phyloP scores from a whole-genome alignment of 1,140 invertebrate species.

The Heliconius eleuchia region DNA sequence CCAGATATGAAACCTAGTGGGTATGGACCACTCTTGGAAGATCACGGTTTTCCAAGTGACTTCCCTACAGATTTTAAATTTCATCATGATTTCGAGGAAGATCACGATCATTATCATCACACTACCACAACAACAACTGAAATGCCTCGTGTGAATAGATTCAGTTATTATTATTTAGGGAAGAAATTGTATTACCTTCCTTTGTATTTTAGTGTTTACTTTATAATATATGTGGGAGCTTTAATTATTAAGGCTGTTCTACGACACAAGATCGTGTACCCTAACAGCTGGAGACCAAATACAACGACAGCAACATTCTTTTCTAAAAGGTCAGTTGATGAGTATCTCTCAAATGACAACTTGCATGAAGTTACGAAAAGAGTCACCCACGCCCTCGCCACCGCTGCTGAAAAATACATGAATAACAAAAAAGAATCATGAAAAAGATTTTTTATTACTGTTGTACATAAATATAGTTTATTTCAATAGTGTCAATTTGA shows the following conservation, averaged over 20 bases:
- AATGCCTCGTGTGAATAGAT: constrained; percentile 86
- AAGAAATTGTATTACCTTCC: constrained; percentile 92
- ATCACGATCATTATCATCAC: constrained; percentile 66
- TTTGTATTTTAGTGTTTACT: constrained; percentile 92
- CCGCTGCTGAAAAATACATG: constrained; percentile 69
- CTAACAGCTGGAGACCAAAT: constrained; percentile 74
- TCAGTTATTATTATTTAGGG: constrained; percentile 91
- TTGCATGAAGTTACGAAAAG: constrained; percentile 67
- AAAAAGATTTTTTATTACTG: constrained; percentile 21
- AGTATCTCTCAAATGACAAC: constrained; percentile 64
- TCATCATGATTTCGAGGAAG: constrained; percentile 71
- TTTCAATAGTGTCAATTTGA: constrained; percentile 31
- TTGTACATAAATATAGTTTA: constrained; percentile 34
- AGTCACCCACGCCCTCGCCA: constrained; percentile 67
- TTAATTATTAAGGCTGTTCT: constrained; percentile 90
- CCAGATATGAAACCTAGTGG: constrained; percentile 50
- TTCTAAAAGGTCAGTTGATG: constrained; percentile 68
- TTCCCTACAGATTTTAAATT: constrained; percentile 78
- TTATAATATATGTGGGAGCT: constrained; percentile 89
- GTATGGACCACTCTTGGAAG: constrained; percentile 52
- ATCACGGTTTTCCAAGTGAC: constrained; percentile 70
- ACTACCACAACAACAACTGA: constrained; percentile 83
- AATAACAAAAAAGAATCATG: constrained; percentile 48
- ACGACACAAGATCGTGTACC: constrained; percentile 86
- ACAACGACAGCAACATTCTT: constrained; percentile 64